Base-by-base conservation (phyloP, 2,888 invertebrate genomes). In the Volucella zonaria region DNA sequence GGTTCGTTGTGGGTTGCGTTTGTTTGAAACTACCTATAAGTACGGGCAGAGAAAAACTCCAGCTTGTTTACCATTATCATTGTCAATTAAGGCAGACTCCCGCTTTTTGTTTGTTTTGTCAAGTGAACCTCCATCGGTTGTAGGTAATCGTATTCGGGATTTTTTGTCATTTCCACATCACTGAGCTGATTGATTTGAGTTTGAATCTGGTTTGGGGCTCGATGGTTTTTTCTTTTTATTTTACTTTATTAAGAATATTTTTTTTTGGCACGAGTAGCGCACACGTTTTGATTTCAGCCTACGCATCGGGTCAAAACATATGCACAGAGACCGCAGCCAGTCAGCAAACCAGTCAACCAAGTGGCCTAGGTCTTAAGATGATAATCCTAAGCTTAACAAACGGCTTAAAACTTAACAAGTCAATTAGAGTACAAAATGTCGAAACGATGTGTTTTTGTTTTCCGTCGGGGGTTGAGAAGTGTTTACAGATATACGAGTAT, bases 241-340 rank as follows among this genome's bases (percentile, higher is more conserved):
- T 6, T 31, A 31, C 6, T 6, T 31, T 31, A 31, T 31, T 31
- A 31, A 23, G 4, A 31, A 31, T 43, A 9, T 9, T 12, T 51
- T 67, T 61, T 70, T 67, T 73, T 71, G 79, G 79, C 79, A 79
- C 73, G 79, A 79, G 79, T 79, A 73, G 61, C 73, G 79, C 79
- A 71, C 67, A 79, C 59, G 79, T 61, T 79, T 79, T 59, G 56
- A 64, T 31, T 64, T 42, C 70, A 31, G 43, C 70, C 78, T 71
- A 78, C 78, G 70, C 78, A 70, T 23, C 40, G 15, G 59, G 59
- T n/a, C 56, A n/a, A 38, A 52, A 18, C 58, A 70, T 10, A 40
- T 61, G 15, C 62, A 47, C 12, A 45, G 38, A 40, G 2, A 38
- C 40, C 18, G 43, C n/a, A 49, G 62, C 40, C 58, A 15, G 43